Percentiles rank a stretch among this genome's conserved stretches.
phyloP scores from a whole-genome alignment of 37 sponge, comb jelly and placozoan species.

The Beroe forskalii region DNA sequence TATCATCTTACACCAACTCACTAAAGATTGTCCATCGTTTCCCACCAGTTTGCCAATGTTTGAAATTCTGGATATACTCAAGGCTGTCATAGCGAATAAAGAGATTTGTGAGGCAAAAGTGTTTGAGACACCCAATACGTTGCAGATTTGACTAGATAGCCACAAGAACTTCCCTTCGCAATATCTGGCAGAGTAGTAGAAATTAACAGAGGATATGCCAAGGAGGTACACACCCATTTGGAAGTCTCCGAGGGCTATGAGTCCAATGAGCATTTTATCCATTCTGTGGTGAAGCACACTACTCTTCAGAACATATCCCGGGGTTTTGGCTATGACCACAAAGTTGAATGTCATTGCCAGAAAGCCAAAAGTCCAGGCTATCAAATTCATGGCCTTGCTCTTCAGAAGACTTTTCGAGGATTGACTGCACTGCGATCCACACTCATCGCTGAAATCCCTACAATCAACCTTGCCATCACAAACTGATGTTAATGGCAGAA shows the following conservation, averaged over 20 bases:
- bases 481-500: not conserved
- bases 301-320: not conserved
- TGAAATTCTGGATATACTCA: not conserved
- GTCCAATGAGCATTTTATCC: not conserved
- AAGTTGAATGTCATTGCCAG: not conserved
- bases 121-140: not conserved
- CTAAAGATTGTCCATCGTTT: not conserved
- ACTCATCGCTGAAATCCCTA: not conserved
- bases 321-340: not conserved
- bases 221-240: not conserved
- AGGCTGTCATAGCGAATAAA: not conserved
- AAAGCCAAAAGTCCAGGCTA: not conserved
- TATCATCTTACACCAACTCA: not conserved
- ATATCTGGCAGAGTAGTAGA: not conserved
- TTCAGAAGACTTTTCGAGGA: not conserved
- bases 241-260: not conserved
- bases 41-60: not conserved
- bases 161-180: not conserved
- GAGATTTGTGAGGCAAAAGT: not conserved
- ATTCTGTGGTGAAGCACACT: not conserved
- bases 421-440: not conserved
- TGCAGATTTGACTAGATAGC: not conserved
- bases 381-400: not conserved
- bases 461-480: not conserved
- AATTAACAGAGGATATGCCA: not conserved